phyloP scores from a whole-genome alignment of 1,140 invertebrate genomes.

The Fopius arisanus region DNA sequence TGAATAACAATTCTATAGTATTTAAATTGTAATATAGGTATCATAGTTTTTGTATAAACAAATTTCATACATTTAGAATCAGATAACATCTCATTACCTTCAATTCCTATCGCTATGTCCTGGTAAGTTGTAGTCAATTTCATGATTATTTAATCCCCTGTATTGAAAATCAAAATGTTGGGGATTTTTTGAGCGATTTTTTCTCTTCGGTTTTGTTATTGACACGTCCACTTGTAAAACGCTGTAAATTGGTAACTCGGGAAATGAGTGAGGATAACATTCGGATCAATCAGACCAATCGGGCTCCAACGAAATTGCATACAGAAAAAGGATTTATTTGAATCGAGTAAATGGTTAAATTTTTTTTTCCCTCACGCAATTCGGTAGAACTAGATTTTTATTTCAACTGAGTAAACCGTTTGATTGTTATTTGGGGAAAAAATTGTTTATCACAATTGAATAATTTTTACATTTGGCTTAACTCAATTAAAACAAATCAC shows the following conservation, averaged over 20 bases:
- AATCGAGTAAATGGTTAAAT: not conserved
- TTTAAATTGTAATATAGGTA: constrained; percentile 10
- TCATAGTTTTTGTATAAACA: constrained; percentile 25
- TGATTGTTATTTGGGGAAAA: too few species aligned
- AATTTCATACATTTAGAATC: constrained; percentile 52
- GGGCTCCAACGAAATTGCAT: not conserved
- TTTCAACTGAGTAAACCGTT: too few species aligned
- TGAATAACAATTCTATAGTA: too few species aligned
- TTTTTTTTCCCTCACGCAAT: too few species aligned
- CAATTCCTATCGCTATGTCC: constrained; percentile 45
- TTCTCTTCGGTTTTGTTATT: not conserved
- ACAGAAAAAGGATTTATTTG: not conserved
- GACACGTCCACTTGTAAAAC: not conserved
- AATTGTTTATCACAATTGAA: too few species aligned
- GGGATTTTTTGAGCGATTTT: not conserved
- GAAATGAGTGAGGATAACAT: not conserved
- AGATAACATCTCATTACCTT: constrained; percentile 53
- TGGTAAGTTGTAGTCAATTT: constrained; percentile 55
- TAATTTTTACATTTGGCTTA: not conserved
- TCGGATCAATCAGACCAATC: not conserved
- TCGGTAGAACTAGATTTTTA: too few species aligned
- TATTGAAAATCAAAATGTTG: constrained; percentile 17
- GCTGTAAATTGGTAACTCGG: constrained; percentile 7
- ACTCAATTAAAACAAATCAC: not conserved
- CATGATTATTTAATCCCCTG: constrained; percentile 30